phyloP scores from a whole-genome alignment of 2,888 invertebrate species.

The Patella depressa region DNA sequence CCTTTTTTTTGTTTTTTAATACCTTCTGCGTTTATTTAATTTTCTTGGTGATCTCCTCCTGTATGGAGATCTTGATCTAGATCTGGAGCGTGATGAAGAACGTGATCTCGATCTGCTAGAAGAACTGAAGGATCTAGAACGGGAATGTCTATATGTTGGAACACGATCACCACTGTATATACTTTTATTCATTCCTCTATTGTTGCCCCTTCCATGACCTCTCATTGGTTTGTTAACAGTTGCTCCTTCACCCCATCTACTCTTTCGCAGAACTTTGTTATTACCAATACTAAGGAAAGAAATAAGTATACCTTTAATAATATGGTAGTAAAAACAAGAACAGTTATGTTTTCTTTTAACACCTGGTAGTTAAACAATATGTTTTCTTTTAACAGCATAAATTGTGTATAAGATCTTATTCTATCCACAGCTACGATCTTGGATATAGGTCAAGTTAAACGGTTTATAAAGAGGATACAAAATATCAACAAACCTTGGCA shows the following conservation, averaged over 20 bases:
- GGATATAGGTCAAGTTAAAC: no score
- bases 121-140: slow-evolving; percentile 54
- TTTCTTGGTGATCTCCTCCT: slow-evolving; percentile 33
- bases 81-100: slow-evolving; percentile 52
- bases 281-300: no score
- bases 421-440: no score
- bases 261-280: not conserved
- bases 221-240: slow-evolving; percentile 27
- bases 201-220: slow-evolving; percentile 23
- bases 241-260: slow-evolving; percentile 24
- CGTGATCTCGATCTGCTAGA: slow-evolving; percentile 61
- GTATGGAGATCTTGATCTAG: slow-evolving; percentile 42
- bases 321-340: no score
- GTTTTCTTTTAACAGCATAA: no score
- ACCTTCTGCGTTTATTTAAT: slow-evolving; percentile 22
- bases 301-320: no score
- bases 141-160: slow-evolving; percentile 49
- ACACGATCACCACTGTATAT: slow-evolving; percentile 44
- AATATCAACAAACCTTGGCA: slow-evolving; percentile 77
- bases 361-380: no score
- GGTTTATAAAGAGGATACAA: not conserved
- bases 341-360: no score
- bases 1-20: no score
- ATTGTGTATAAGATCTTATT: no score
- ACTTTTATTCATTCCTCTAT: slow-evolving; percentile 23